Evolutionary conservation across 2,113 vertebrate species (phyloP).

Genomic region (Pycnonotus jocosus): DNA sequence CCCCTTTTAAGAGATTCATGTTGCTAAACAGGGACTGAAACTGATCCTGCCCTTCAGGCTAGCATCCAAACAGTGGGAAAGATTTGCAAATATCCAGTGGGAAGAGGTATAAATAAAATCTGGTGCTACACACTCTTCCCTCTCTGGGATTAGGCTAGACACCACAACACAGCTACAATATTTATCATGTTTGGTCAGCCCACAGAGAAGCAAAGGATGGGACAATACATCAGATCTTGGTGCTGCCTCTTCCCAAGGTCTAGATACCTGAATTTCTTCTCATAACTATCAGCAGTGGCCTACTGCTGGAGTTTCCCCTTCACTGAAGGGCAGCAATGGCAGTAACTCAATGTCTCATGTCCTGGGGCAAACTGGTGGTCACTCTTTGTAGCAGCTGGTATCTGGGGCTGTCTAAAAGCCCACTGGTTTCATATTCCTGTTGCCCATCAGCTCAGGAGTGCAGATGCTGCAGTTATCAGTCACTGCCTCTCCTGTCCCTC

Average conservation of each 20-base stretch:
- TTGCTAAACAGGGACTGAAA: background rate
- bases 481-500: background rate
- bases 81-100: background rate
- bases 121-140: background rate
- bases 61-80: background rate
- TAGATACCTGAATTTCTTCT: background rate
- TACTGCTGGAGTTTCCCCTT: background rate
- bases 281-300: background rate
- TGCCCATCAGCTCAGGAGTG: background rate
- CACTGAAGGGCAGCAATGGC: background rate
- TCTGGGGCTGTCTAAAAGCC: background rate
- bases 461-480: background rate
- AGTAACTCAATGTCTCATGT: background rate
- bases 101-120: background rate
- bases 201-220: background rate
- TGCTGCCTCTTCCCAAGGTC: background rate
- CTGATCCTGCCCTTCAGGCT: background rate
- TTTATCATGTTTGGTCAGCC: background rate
- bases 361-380: background rate
- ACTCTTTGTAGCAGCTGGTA: background rate
- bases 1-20: background rate
- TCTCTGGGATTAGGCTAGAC: background rate
- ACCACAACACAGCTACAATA: background rate
- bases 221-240: background rate
- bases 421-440: background rate